Evolutionary conservation across 2,797 vertebrate species (phyloP).

Genomic region (Catharus ustulatus): DNA sequence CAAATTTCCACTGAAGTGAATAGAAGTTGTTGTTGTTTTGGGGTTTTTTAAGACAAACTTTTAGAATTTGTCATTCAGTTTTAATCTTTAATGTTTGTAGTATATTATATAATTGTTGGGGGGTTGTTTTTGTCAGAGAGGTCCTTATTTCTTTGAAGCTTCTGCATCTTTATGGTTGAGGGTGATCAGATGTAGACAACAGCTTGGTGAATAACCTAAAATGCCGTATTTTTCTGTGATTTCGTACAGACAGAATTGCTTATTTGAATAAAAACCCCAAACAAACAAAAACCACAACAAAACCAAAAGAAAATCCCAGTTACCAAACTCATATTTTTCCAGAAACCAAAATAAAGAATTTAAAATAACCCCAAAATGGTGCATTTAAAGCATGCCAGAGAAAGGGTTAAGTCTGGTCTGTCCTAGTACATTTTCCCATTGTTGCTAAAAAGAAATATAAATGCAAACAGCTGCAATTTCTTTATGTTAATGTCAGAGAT

Average conservation of each 20-base stretch:
- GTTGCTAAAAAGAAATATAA: constrained; percentile 5
- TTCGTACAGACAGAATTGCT: not conserved
- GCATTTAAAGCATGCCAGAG: not conserved
- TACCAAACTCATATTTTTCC: not conserved
- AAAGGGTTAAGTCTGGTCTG: not conserved
- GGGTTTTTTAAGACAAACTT: not conserved
- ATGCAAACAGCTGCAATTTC: constrained; percentile 2
- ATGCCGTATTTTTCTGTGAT: not conserved
- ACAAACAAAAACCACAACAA: not conserved
- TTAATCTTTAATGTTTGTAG: not conserved
- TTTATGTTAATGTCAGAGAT: constrained; percentile 1
- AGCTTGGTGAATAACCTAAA: not conserved
- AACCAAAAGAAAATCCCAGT: not conserved
- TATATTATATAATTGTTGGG: too few species aligned
- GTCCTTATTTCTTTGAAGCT: not conserved
- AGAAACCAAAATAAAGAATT: not conserved
- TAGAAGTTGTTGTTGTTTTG: not conserved
- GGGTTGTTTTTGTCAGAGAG: not conserved
- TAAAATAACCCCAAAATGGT: rapidly evolving
- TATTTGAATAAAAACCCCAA: not conserved
- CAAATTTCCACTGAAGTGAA: not conserved
- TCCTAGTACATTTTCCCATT: not conserved
- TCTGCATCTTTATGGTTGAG: not conserved
- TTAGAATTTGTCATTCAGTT: not conserved
- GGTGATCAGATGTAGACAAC: not conserved